Conservation (phyloP, 2,113 vertebrate genomes). For the Climacteris rufus region DNA sequence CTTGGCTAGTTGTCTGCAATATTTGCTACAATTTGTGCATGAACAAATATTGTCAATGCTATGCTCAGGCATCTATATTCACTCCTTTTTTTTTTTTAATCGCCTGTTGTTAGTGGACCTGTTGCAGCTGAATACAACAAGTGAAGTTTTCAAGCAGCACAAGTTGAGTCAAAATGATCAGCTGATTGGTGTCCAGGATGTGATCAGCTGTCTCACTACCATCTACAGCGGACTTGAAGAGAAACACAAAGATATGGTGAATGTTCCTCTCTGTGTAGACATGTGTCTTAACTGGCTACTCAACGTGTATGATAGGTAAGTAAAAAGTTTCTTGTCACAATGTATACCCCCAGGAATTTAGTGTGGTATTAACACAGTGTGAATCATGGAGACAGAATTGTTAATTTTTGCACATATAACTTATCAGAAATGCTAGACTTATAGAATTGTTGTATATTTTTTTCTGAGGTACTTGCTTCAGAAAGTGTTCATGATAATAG, state of each 20-base stretch:
- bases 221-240: conserved; percentile 92
- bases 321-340: not conserved
- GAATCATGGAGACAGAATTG: not conserved
- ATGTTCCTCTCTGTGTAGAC: conserved; percentile 93
- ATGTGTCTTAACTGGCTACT: conserved; percentile 99
- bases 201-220: conserved; percentile 92
- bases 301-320: conserved; percentile 97
- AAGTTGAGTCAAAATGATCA: conserved; percentile 88
- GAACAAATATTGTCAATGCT: not conserved
- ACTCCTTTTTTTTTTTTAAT: not conserved
- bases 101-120: conserved; percentile 84
- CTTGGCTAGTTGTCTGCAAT: not conserved
- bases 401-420: not conserved
- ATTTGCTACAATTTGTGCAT: not conserved
- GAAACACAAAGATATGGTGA: conserved; percentile 92
- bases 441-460: not conserved
- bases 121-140: conserved; percentile 88
- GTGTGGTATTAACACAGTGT: not conserved
- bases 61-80: not conserved
- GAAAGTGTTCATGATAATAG: not conserved
- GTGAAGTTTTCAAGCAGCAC: conserved; percentile 89
- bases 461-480: not conserved
- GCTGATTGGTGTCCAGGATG: conserved; percentile 87
- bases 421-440: not conserved
- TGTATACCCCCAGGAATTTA: not conserved